phyloP scores from a whole-genome alignment of 1,140 invertebrate species.

The Nasonia longicornis region DNA sequence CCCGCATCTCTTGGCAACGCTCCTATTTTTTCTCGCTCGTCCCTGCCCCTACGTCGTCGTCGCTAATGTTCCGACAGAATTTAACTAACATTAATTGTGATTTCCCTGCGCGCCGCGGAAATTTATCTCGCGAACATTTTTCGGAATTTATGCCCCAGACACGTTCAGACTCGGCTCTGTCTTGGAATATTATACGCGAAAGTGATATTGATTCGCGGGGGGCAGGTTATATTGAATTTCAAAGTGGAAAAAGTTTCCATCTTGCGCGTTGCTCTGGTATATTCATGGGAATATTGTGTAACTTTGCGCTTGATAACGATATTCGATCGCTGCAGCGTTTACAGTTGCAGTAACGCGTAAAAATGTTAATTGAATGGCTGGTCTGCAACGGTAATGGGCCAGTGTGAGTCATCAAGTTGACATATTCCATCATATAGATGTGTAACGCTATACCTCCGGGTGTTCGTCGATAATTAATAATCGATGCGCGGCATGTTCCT shows the following conservation, averaged over 20 bases:
- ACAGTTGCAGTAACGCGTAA: neutral
- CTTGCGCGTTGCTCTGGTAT: neutral
- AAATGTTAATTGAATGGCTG: neutral
- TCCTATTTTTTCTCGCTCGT: neutral
- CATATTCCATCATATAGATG: neutral
- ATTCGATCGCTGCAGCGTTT: too few relatives aligned
- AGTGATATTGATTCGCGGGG: neutral
- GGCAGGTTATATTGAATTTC: neutral
- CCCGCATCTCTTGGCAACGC: neutral
- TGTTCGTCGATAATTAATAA: neutral
- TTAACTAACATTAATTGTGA: slow-evolving; percentile 9
- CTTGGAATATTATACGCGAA: neutral
- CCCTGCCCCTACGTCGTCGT: neutral
- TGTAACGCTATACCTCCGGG: neutral
- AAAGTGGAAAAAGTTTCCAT: neutral
- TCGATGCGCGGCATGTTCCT: neutral
- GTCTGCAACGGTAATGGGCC: neutral
- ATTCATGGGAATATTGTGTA: neutral
- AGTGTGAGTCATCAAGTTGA: neutral
- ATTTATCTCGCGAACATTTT: neutral
- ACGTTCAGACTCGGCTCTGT: neutral
- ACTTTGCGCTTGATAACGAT: too few relatives aligned
- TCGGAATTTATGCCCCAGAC: neutral
- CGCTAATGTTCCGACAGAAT: neutral
- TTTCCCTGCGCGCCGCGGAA: neutral